A percentile compares a stretch with the other conserved stretches of the same genome.
These are phyloP conservation scores for Salticus scenicus DNA, from an alignment of 2,888 invertebrate genomes.

Conservation along the genomic window DNA sequence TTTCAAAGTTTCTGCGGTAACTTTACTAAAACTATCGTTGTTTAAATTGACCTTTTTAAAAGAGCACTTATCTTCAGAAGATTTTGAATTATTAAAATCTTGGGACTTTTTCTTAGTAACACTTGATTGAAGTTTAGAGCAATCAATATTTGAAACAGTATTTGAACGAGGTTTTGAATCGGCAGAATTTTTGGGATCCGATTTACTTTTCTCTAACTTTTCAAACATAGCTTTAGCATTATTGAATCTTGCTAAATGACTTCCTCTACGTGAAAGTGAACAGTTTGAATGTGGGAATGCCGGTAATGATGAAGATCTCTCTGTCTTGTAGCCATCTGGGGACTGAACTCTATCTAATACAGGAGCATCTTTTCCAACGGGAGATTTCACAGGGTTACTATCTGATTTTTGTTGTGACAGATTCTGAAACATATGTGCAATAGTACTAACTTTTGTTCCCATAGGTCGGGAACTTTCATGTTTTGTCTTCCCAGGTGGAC, in stretches of 20 bases:
- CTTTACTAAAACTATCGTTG: conserved; percentile 31
- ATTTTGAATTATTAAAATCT: background rate
- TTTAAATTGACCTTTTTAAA: background rate
- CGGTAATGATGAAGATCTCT: conserved; percentile 51
- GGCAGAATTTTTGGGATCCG: conserved; percentile 40
- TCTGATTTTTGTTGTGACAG: conserved; percentile 70
- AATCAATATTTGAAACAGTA: conserved; percentile 26
- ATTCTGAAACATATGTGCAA: conserved; percentile 72
- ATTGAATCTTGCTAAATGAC: conserved; percentile 78
- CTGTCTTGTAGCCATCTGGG: conserved; percentile 52
- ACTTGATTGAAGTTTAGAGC: conserved; percentile 4
- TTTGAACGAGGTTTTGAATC: conserved; percentile 36
- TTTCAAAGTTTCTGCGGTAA: conserved; percentile 23
- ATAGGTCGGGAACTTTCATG: conserved; percentile 63
- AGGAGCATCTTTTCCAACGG: conserved; percentile 56
- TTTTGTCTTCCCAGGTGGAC: conserved; percentile 27
- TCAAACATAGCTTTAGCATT: conserved; percentile 93
- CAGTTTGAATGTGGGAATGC: conserved; percentile 58
- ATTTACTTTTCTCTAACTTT: conserved; percentile 81
- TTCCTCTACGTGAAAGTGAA: conserved; percentile 71
- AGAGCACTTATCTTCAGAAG: conserved; percentile 14
- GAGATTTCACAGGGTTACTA: conserved; percentile 36
- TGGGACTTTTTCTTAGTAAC: background rate
- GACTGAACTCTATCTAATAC: conserved; percentile 39
- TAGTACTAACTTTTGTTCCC: conserved; percentile 72